Evolutionary conservation across 2,888 invertebrate genomes (phyloP).

Genomic region (Hyalella azteca): DNA sequence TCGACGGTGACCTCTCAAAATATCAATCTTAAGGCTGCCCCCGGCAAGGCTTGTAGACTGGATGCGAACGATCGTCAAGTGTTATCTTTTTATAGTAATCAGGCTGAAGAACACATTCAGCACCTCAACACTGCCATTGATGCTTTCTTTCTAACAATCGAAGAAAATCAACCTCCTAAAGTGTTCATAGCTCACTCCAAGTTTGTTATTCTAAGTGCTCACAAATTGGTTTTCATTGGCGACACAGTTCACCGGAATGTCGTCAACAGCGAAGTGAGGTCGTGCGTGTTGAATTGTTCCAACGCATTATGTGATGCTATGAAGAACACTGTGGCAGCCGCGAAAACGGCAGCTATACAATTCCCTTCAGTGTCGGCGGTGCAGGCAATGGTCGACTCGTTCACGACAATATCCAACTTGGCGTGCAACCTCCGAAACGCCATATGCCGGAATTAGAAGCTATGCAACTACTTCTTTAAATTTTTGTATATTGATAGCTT

Average conservation of each 20-base stretch:
- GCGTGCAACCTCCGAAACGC: conserved; percentile 76
- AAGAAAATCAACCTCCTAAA: conserved; percentile 91
- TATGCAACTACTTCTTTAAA: not conserved
- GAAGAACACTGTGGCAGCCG: conserved; percentile 82
- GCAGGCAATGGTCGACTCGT: conserved; percentile 91
- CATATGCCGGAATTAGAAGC: conserved; percentile 6
- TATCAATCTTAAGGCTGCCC: conserved; percentile 1
- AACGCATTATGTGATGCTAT: conserved; percentile 82
- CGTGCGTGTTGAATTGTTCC: conserved; percentile 76
- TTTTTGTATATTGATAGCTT: not conserved
- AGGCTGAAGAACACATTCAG: conserved; percentile 82
- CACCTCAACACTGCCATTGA: conserved; percentile 88
- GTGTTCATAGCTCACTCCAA: conserved; percentile 91
- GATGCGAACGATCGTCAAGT: conserved; percentile 81
- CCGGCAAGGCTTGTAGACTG: conserved; percentile 51
- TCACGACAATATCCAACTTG: conserved; percentile 82
- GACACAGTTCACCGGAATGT: conserved; percentile 90
- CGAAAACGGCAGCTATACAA: conserved; percentile 88
- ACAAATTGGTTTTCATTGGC: conserved; percentile 91
- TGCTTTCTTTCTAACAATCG: conserved; percentile 87
- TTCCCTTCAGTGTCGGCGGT: conserved; percentile 90
- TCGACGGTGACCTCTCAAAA: conserved; percentile 40
- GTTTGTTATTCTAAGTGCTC: conserved; percentile 91
- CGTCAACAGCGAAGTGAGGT: conserved; percentile 74
- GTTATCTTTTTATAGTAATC: conserved; percentile 84